Conservation (phyloP, 2,797 vertebrate genomes). For the Schizopygopsis pylzovi region DNA sequence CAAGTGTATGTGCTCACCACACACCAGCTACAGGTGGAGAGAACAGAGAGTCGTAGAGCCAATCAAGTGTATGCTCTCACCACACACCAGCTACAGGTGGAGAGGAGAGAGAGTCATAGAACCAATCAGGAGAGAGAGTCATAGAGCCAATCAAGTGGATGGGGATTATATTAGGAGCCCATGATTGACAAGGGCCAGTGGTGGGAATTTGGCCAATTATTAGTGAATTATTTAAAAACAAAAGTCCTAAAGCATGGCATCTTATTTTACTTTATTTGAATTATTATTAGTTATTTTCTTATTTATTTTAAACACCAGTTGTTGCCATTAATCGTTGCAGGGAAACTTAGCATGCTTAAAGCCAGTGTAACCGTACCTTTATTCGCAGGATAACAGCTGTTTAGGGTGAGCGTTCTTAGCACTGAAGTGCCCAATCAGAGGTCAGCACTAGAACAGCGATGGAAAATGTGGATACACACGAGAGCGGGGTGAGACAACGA, state of each 20-base stretch:
- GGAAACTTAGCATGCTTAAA: background rate
- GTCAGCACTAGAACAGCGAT: background rate
- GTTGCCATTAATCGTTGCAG: background rate
- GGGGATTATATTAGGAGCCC: too few relatives aligned
- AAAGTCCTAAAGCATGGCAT: background rate
- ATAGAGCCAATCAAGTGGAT: too few relatives aligned
- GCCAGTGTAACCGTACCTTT: background rate
- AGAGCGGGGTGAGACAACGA: conserved; percentile 12
- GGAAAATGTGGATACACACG: conserved; percentile 5
- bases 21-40: too few relatives aligned
- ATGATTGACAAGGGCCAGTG: too few relatives aligned
- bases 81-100: too few relatives aligned
- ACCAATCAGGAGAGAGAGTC: too few relatives aligned
- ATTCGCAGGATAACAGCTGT: conserved; percentile 46
- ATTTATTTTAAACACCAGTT: background rate
- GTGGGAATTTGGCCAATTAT: too few relatives aligned
- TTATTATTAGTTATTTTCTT: background rate
- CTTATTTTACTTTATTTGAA: background rate
- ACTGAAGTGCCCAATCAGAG: conserved; percentile 16
- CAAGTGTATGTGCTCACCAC: too few relatives aligned
- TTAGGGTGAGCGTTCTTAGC: conserved; percentile 27
- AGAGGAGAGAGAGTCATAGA: too few relatives aligned
- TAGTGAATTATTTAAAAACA: background rate
- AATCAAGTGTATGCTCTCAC: too few relatives aligned
- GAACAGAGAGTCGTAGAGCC: too few relatives aligned